A percentile compares a stretch with the other conserved stretches of the same genome.
phyloP scores from a whole-genome alignment of 1,140 invertebrate species.

The Nasonia longicornis region DNA sequence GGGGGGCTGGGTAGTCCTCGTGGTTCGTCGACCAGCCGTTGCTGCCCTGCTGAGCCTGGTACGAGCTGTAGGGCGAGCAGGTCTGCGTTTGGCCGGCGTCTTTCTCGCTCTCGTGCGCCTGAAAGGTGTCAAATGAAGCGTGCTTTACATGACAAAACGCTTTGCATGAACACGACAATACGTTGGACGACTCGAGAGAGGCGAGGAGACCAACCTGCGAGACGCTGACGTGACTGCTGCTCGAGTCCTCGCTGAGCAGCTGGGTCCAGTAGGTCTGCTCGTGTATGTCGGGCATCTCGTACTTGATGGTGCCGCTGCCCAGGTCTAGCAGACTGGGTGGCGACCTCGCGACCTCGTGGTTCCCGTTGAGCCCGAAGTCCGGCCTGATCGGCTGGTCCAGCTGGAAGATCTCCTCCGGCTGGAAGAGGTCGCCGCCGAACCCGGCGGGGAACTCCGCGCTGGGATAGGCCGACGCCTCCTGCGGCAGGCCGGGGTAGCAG shows the following conservation, averaged over 20 bases:
- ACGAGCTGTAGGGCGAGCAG: slow-evolving; percentile 8
- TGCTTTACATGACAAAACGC: no score
- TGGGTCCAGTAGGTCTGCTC: slow-evolving; percentile 64
- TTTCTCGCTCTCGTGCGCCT: slow-evolving; percentile 34
- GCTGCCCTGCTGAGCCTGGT: not conserved
- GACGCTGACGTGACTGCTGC: slow-evolving; percentile 67
- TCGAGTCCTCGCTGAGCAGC: slow-evolving; percentile 68
- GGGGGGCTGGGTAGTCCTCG: not conserved
- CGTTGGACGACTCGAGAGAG: not conserved
- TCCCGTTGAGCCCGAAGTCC: slow-evolving; percentile 68
- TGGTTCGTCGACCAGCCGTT: slow-evolving; percentile 13
- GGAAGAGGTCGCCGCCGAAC: slow-evolving; percentile 77
- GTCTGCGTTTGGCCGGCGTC: not conserved
- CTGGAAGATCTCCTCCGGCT: slow-evolving; percentile 83
- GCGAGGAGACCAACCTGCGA: slow-evolving; percentile 46
- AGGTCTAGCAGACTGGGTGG: slow-evolving; percentile 79
- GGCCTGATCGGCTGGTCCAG: slow-evolving; percentile 79
- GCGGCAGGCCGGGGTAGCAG: slow-evolving; percentile 56
- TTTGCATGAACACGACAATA: slow-evolving; percentile 16
- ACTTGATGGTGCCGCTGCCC: slow-evolving; percentile 76
- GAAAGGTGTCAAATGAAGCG: not conserved
- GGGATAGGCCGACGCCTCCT: slow-evolving; percentile 59
- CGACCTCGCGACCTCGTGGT: slow-evolving; percentile 71
- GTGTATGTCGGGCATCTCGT: slow-evolving; percentile 60
- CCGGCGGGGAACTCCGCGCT: slow-evolving; percentile 66